A percentile compares a stretch with the other conserved stretches of the same genome.
These are phyloP conservation scores for Saccostrea echinata DNA, from an alignment of 1,140 invertebrate species.

Conservation along the genomic window DNA sequence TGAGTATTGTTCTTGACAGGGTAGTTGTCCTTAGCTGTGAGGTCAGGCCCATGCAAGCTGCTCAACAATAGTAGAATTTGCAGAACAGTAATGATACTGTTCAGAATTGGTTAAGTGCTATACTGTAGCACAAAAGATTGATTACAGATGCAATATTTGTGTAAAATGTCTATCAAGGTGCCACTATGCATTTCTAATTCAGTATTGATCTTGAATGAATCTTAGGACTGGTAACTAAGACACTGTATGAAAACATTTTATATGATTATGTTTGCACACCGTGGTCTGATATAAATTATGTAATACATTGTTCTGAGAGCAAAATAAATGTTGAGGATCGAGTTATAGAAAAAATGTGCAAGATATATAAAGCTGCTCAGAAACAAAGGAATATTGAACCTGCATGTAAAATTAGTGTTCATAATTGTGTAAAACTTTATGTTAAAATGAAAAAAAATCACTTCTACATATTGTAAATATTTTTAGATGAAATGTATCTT, in stretches of 20 bases:
- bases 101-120: not conserved
- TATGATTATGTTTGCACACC: constrained; percentile 13
- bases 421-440: not conserved
- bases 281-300: not conserved
- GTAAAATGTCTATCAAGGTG: not conserved
- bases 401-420: not conserved
- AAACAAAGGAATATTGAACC: not conserved
- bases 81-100: too few species aligned
- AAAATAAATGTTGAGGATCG: not conserved
- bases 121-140: not conserved
- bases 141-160: not conserved
- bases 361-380: not conserved
- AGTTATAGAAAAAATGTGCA: not conserved
- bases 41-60: not conserved
- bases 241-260: not conserved
- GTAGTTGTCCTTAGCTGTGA: not conserved
- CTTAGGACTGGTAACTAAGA: not conserved
- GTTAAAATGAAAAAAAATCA: not conserved
- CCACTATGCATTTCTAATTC: not conserved
- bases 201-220: not conserved
- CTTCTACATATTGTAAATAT: not conserved
- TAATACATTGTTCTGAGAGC: not conserved
- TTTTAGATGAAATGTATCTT: not conserved
- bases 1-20: not conserved
- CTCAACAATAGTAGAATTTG: not conserved